Evolutionary conservation across 2,888 invertebrate genomes (phyloP).

Genomic region (Euplexia lucipara): DNA sequence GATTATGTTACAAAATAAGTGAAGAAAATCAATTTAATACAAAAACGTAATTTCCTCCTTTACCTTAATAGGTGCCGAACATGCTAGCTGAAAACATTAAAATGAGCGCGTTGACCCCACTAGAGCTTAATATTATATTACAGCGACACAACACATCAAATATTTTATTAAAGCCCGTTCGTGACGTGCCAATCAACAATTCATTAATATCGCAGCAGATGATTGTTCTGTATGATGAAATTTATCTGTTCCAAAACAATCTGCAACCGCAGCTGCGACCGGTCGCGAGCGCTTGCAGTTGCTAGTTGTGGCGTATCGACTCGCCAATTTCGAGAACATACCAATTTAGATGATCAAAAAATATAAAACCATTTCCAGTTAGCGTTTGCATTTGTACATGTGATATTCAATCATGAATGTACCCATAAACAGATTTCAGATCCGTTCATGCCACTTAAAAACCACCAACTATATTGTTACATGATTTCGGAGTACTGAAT

Average conservation of each 20-base stretch:
- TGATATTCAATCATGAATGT: not conserved
- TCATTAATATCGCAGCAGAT: constrained; percentile 63
- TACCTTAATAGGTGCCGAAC: constrained; percentile 26
- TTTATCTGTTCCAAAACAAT: constrained; percentile 70
- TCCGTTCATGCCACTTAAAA: too few relatives aligned
- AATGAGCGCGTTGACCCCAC: constrained; percentile 39
- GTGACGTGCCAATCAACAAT: constrained; percentile 36
- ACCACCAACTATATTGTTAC: not conserved
- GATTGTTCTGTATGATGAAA: constrained; percentile 61
- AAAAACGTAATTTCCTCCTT: constrained; percentile 42
- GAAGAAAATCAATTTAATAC: constrained; percentile 39
- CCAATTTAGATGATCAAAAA: constrained; percentile 47
- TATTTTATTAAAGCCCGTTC: constrained; percentile 15
- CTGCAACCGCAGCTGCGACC: constrained; percentile 67
- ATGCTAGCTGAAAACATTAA: constrained; percentile 24
- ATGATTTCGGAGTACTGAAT: not conserved
- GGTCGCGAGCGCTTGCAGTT: constrained; percentile 55
- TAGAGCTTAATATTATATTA: not conserved
- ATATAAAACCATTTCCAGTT: constrained; percentile 36
- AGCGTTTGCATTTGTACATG: constrained; percentile 8
- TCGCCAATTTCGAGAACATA: constrained; percentile 55
- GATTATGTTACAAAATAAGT: constrained; percentile 23
- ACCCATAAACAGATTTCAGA: not conserved
- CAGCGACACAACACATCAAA: constrained; percentile 10
- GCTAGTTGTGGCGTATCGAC: constrained; percentile 53